Percentiles rank a stretch among this genome's conserved stretches.
Conservation (phyloP, 2,888 invertebrate genomes). For the Ischnura elegans region DNA sequence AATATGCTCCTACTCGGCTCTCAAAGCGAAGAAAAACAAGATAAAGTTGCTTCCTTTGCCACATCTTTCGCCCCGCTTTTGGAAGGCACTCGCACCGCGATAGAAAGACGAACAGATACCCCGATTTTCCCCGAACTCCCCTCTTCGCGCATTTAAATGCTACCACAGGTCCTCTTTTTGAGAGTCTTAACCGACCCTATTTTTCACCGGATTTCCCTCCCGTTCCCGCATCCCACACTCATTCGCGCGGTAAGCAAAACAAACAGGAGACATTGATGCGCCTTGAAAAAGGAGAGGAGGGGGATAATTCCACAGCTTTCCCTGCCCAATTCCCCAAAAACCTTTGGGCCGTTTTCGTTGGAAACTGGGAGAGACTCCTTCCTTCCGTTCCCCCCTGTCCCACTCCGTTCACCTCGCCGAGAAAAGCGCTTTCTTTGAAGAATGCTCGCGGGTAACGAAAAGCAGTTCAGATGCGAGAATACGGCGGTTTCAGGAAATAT, state of each 20-base stretch:
- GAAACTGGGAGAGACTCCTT: not conserved
- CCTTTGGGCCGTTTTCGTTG: not conserved
- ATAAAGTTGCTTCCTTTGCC: not conserved
- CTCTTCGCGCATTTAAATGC: no score
- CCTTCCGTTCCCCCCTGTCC: not conserved
- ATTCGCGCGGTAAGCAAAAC: not conserved
- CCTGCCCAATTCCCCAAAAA: not conserved
- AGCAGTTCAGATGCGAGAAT: not conserved
- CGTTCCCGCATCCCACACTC: not conserved
- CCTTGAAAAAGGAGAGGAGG: not conserved
- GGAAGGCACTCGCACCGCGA: no score
- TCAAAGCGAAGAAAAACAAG: not conserved
- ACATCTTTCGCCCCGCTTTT: not conserved
- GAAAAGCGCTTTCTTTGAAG: not conserved
- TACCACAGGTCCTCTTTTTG: no score
- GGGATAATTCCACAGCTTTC: slow-evolving; percentile 42
- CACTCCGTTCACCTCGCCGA: not conserved
- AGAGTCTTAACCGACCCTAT: not conserved
- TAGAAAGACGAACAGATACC: not conserved
- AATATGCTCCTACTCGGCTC: not conserved
- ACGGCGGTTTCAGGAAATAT: not conserved
- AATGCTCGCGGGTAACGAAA: not conserved
- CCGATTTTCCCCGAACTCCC: not conserved
- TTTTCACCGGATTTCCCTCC: not conserved
- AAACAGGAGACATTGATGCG: not conserved